A percentile compares a stretch with the other conserved stretches of the same genome.
Evolutionary conservation across 2,113 vertebrate genomes (phyloP).

Genomic region (Penelope pileata): DNA sequence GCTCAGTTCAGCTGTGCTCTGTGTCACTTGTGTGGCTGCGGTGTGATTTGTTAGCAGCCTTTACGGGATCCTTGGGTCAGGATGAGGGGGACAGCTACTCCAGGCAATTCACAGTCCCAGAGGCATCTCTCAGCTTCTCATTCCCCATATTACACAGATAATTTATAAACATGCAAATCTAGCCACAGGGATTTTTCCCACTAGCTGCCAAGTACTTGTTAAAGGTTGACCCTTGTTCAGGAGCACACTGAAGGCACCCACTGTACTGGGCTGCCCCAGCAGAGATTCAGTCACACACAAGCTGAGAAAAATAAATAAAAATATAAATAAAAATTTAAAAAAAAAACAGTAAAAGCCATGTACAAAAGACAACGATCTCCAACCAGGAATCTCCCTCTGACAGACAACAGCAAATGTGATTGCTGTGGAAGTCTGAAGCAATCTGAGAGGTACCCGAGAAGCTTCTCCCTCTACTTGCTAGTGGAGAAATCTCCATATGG

Average conservation of each 20-base stretch:
- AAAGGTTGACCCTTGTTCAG: background rate
- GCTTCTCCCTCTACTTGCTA: background rate
- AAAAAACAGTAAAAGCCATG: background rate
- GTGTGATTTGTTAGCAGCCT: slow-evolving; percentile 20
- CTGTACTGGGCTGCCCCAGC: background rate
- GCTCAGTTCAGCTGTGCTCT: slow-evolving; percentile 4
- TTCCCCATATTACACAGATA: background rate
- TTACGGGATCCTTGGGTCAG: background rate
- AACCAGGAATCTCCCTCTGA: background rate
- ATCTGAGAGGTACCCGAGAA: background rate
- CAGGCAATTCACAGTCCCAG: slow-evolving; percentile 20
- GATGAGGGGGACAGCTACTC: background rate
- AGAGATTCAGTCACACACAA: background rate
- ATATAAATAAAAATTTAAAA: too few species aligned
- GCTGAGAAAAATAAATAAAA: background rate
- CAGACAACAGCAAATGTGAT: background rate
- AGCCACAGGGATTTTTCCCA: background rate
- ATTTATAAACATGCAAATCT: background rate
- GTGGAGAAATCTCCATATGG: background rate
- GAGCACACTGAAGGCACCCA: background rate
- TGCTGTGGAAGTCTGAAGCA: background rate
- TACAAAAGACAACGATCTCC: background rate
- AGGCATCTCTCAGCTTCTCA: slow-evolving; percentile 2
- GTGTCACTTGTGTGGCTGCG: background rate
- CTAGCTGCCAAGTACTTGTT: background rate